These are phyloP conservation scores for Chrysemys picta DNA, from an alignment of 2,113 vertebrate genomes.

Conservation along the genomic window DNA sequence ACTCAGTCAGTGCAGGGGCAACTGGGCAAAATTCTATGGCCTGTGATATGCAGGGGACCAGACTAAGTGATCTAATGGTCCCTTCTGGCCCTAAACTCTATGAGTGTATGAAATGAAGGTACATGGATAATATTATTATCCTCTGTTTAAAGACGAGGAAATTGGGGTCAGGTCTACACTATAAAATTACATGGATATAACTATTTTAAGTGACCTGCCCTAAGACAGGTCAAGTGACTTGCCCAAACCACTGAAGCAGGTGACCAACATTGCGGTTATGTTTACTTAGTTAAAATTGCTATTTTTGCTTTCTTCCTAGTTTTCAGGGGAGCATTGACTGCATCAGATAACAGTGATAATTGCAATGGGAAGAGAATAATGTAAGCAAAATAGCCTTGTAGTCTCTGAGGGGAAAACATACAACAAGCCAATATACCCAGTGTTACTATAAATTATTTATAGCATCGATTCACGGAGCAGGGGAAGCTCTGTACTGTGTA, in stretches of 20 bases:
- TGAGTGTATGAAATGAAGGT: too few relatives aligned
- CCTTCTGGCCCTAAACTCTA: too few relatives aligned
- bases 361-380: background rate
- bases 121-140: too few relatives aligned
- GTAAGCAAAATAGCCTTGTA: slow-evolving; percentile 30
- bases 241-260: background rate
- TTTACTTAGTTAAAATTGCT: background rate
- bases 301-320: background rate
- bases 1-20: background rate
- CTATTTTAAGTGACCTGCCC: too few relatives aligned
- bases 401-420: slow-evolving; percentile 18
- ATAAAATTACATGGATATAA: too few relatives aligned
- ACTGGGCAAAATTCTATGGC: too few relatives aligned
- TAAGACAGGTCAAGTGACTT: background rate
- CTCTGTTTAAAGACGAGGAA: too few relatives aligned
- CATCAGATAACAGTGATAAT: background rate
- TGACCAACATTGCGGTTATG: background rate
- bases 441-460: slow-evolving; percentile 44
- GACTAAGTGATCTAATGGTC: too few relatives aligned
- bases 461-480: slow-evolving; percentile 11
- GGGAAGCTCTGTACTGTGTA: slow-evolving; percentile 33
- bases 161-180: too few relatives aligned
- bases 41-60: too few relatives aligned
- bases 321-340: slow-evolving; percentile 16
- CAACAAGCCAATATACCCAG: background rate